Evolutionary conservation across 1,140 invertebrate genomes (phyloP).

Genomic region (Drosophila burlai): DNA sequence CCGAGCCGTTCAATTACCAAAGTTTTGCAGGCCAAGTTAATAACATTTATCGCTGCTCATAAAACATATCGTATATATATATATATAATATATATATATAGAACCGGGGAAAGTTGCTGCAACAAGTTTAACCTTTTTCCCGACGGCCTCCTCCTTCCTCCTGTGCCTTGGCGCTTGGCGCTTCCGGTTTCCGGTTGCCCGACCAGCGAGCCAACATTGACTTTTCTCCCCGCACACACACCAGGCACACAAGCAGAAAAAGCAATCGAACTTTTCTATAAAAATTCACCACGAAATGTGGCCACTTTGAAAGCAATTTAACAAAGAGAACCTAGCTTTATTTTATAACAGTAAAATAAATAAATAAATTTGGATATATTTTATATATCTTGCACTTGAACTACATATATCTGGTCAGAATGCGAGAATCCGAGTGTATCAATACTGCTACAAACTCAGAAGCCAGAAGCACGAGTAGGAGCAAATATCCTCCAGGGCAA

Average conservation of each 20-base stretch:
- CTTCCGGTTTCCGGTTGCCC: slow-evolving; percentile 51
- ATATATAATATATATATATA: background rate
- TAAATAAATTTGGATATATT: background rate
- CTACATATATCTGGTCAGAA: slow-evolving; percentile 48
- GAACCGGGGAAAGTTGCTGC: slow-evolving; percentile 62
- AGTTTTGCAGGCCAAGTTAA: slow-evolving; percentile 75
- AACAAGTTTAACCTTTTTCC: slow-evolving; percentile 73
- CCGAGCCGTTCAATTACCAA: slow-evolving; percentile 72
- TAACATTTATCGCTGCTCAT: slow-evolving; percentile 77
- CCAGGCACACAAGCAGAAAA: slow-evolving; percentile 5
- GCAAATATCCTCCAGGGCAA: background rate
- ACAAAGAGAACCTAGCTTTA: background rate
- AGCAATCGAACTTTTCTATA: slow-evolving; percentile 2
- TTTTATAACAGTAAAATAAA: background rate
- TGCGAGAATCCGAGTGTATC: slow-evolving; percentile 7
- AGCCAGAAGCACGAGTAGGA: background rate
- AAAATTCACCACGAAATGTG: background rate
- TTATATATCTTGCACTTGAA: slow-evolving; percentile 29
- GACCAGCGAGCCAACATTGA: slow-evolving; percentile 44
- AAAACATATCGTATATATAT: slow-evolving; percentile 49
- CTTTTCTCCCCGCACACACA: slow-evolving; percentile 23
- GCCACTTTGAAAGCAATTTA: background rate
- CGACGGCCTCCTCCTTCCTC: background rate
- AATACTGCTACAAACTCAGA: background rate
- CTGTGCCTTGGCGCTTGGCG: slow-evolving; percentile 2